Evolutionary conservation across 2,888 invertebrate species (phyloP).

Genomic region (Odontocolon sp.): DNA sequence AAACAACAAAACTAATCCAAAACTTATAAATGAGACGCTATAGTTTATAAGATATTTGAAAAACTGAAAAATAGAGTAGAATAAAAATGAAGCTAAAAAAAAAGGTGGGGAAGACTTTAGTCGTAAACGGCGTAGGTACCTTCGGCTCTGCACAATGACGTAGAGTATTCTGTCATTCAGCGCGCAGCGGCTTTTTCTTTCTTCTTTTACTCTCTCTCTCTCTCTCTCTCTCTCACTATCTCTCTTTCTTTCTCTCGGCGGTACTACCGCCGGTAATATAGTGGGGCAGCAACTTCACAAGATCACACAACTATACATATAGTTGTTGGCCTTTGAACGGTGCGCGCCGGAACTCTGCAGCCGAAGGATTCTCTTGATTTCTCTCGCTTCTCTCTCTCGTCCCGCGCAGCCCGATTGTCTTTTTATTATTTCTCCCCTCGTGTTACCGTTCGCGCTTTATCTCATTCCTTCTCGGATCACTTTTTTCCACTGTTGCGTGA

Average conservation of each 20-base stretch:
- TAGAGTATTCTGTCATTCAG: slow-evolving; percentile 68
- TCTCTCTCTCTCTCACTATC: slow-evolving; percentile 20
- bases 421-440: not conserved
- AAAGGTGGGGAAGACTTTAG: slow-evolving; percentile 28
- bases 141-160: slow-evolving; percentile 70
- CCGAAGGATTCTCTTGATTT: slow-evolving; percentile 1
- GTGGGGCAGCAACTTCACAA: slow-evolving; percentile 68
- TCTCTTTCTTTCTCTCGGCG: slow-evolving; percentile 37
- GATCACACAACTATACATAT: slow-evolving; percentile 69
- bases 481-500: too few relatives aligned
- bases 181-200: slow-evolving; percentile 60
- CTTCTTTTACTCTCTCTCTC: slow-evolving; percentile 1
- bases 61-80: not conserved
- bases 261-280: slow-evolving; percentile 64
- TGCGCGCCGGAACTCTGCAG: slow-evolving; percentile 56
- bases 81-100: slow-evolving; percentile 13
- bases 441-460: too few relatives aligned
- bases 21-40: too few relatives aligned
- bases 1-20: too few relatives aligned
- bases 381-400: not conserved
- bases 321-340: slow-evolving; percentile 69
- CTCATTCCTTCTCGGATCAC: too few relatives aligned
- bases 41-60: too few relatives aligned
- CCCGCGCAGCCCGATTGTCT: not conserved
- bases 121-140: slow-evolving; percentile 60